phyloP scores from a whole-genome alignment of 2,113 vertebrate species.

The Australoheros scitulus region DNA sequence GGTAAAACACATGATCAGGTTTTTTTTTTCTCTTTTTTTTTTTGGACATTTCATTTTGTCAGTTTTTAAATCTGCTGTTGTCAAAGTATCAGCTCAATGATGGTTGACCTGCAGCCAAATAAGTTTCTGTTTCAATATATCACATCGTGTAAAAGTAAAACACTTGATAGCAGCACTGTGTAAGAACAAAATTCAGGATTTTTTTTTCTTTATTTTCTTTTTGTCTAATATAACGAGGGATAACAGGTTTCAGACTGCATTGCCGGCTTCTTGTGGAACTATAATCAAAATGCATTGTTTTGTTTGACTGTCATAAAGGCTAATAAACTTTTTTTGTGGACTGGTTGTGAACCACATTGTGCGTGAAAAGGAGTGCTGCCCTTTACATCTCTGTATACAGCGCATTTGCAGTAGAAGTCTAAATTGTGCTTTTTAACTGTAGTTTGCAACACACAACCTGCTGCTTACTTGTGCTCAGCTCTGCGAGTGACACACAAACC shows the following conservation, averaged over 20 bases:
- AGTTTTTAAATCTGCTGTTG: not conserved
- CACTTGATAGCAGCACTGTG: not conserved
- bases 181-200: not conserved
- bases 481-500: too few relatives aligned
- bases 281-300: not conserved
- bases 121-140: too few relatives aligned
- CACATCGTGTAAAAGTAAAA: too few relatives aligned
- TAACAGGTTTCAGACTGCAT: not conserved
- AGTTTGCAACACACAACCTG: too few relatives aligned
- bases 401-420: too few relatives aligned
- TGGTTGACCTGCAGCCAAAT: too few relatives aligned
- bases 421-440: too few relatives aligned
- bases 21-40: not conserved
- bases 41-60: not conserved
- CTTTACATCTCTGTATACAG: not conserved
- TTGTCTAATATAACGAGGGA: not conserved
- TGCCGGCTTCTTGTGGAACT: not conserved
- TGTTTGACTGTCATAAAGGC: not conserved
- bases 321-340: not conserved
- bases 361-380: not conserved
- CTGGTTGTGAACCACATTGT: not conserved
- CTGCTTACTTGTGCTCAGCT: too few relatives aligned
- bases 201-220: not conserved
- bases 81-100: too few relatives aligned
- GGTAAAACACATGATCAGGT: not conserved